Percentiles rank a stretch among this genome's conserved stretches.
Conservation (phyloP, 2,113 vertebrate species). For the Pholis gunnellus region DNA sequence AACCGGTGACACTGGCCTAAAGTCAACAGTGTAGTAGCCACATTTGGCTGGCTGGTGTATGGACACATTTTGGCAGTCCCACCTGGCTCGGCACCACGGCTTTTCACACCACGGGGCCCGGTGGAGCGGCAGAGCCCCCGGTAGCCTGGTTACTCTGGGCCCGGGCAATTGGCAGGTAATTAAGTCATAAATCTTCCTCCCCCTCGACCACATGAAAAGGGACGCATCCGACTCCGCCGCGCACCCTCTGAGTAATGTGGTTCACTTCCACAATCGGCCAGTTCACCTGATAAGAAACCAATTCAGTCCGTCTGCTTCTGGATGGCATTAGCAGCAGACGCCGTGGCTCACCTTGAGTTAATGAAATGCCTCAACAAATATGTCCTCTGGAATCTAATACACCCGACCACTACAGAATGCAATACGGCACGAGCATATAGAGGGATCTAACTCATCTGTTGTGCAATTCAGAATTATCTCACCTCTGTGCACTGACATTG, state of each 20-base stretch:
- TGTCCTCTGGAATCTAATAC: conserved; percentile 67
- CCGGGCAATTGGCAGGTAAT: conserved; percentile 81
- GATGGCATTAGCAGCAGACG: conserved; percentile 54
- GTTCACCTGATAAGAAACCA: conserved; percentile 75
- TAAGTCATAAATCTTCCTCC: conserved; percentile 83
- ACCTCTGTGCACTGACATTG: conserved; percentile 15
- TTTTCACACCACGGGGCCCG: conserved; percentile 63
- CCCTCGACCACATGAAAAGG: conserved; percentile 65
- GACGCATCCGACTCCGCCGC: conserved; percentile 55
- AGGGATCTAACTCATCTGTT: conserved; percentile 35
- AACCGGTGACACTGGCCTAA: conserved; percentile 16
- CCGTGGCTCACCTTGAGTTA: conserved; percentile 75
- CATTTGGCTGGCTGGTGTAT: conserved; percentile 38
- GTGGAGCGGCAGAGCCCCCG: conserved; percentile 59
- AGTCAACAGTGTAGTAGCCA: conserved; percentile 54
- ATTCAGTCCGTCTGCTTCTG: conserved; percentile 60
- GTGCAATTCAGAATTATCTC: conserved; percentile 40
- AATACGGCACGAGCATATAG: conserved; percentile 31
- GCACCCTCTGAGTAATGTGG: conserved; percentile 62
- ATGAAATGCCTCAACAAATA: conserved; percentile 81
- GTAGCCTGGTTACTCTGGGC: conserved; percentile 65
- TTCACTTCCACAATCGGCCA: conserved; percentile 65
- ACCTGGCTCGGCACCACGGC: conserved; percentile 65
- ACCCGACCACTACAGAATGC: conserved; percentile 19
- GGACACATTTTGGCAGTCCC: conserved; percentile 55